Base-by-base conservation (phyloP, 2,797 vertebrate genomes). In the Danionella dracula region DNA sequence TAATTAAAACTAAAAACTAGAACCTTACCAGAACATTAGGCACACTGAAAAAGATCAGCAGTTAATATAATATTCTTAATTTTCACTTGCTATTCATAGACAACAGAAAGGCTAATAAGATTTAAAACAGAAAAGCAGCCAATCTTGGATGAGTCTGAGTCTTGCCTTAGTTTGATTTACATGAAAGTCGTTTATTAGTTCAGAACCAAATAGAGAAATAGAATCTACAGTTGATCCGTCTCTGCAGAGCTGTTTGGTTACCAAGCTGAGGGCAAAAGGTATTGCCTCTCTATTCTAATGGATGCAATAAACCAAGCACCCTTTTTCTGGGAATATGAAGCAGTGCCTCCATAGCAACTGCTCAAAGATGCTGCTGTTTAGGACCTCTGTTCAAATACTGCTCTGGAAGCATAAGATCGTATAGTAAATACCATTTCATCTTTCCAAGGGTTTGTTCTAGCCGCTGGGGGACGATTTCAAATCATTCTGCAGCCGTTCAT, bases 331-430 rank as follows among this genome's bases (percentile, higher is more conserved):
- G 38, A 51, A 46, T 21, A 44, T 44, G 35, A 71, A 44, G 46
- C 45, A 65, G 35, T 4, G 34, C 65, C 21, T 31, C 53, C 61
- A 65, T 71, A 60, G 68, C 23, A 37, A 71, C 46, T 20, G 1
- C 29, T 29, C 31, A 45, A 37, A 5, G 53, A 51, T 31, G 37
- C 8, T 27, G 41, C 40, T 29, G 42, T 56, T 48, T 56, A 56
- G 42, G 37, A 38, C 20, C 38, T 16, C 69, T 71, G 32, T 35
- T 46, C 51, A 57, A 66, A 68, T 67, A 66, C 55, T 53, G 20
- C 37, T 42, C 27, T 40, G 40, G 23, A 42, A 23, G 54, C 31
- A 51, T 42, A 46, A 37, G 17, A 63, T 31, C 23, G 16, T 40
- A 31, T 45, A 59, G 40, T 44, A 54, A 66, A 54, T 46, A 51